phyloP scores from a whole-genome alignment of 1,140 invertebrate genomes.

The Homalodisca vitripennis region DNA sequence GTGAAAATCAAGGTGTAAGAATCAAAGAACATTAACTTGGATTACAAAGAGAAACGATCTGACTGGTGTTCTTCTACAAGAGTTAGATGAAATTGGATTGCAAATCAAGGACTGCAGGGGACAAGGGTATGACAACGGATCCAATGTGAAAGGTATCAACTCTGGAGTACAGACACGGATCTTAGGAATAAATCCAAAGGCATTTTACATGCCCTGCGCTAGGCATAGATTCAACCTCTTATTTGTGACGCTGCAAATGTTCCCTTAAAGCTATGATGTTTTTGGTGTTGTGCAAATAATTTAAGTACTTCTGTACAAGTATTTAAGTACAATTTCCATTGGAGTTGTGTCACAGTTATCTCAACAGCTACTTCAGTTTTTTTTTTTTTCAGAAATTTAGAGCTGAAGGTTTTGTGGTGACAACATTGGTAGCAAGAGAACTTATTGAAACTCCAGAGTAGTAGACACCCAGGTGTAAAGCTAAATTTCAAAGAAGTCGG shows the following conservation, averaged over 20 bases:
- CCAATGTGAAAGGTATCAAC: slow-evolving; percentile 43
- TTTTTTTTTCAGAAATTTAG: slow-evolving; percentile 27
- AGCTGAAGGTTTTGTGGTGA: slow-evolving; percentile 26
- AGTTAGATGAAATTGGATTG: background rate
- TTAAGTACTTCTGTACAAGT: background rate
- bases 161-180: slow-evolving; percentile 37
- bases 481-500: background rate
- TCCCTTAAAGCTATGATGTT: background rate
- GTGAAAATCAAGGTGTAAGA: background rate
- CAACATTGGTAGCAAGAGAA: slow-evolving; percentile 34
- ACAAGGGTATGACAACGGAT: slow-evolving; percentile 46
- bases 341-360: slow-evolving; percentile 21
- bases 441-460: slow-evolving; percentile 29
- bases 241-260: slow-evolving; percentile 17
- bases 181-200: slow-evolving; percentile 36
- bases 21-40: background rate
- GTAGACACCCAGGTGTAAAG: slow-evolving; percentile 8
- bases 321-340: slow-evolving; percentile 5
- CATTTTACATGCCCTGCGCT: slow-evolving; percentile 24
- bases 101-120: slow-evolving; percentile 39
- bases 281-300: background rate
- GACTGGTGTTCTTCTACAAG: background rate
- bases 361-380: slow-evolving; percentile 30
- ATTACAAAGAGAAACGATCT: background rate
- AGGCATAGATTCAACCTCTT: slow-evolving; percentile 27